Conservation (phyloP, 2,113 vertebrate genomes). For the Taxidea taxus region DNA sequence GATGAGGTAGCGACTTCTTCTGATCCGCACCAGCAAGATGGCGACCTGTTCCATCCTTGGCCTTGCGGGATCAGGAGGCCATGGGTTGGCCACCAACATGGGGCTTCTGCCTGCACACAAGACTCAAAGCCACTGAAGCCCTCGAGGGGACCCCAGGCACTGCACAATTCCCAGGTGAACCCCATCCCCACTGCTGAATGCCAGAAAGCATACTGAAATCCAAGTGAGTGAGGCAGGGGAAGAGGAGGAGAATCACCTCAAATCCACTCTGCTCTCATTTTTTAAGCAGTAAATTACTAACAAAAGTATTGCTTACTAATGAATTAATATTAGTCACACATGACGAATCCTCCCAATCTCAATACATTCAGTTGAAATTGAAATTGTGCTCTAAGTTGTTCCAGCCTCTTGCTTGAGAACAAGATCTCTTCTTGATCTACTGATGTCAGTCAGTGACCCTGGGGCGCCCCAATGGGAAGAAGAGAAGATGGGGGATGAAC, state of each 20-base stretch:
- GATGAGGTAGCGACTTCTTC: background rate
- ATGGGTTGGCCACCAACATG: accelerated
- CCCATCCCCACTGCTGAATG: too few relatives aligned
- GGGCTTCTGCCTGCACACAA: accelerated
- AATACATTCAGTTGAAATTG: background rate
- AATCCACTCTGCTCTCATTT: background rate
- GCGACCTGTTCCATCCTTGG: too few relatives aligned
- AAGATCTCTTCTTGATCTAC: background rate
- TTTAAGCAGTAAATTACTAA: background rate
- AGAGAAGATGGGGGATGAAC: accelerated
- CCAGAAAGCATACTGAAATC: background rate
- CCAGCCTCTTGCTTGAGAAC: background rate
- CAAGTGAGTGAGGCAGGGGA: background rate
- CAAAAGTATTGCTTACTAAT: background rate
- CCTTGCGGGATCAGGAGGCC: background rate
- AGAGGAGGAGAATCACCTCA: background rate
- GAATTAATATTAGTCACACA: background rate
- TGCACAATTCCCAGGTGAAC: accelerated
- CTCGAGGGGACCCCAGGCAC: background rate
- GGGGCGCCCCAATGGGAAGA: background rate
- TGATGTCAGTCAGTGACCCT: background rate
- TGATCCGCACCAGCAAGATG: background rate
- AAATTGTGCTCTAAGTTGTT: background rate
- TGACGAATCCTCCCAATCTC: background rate
- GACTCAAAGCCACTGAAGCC: accelerated